Conservation (phyloP, 2,797 vertebrate genomes). For the Buceros bicornis region DNA sequence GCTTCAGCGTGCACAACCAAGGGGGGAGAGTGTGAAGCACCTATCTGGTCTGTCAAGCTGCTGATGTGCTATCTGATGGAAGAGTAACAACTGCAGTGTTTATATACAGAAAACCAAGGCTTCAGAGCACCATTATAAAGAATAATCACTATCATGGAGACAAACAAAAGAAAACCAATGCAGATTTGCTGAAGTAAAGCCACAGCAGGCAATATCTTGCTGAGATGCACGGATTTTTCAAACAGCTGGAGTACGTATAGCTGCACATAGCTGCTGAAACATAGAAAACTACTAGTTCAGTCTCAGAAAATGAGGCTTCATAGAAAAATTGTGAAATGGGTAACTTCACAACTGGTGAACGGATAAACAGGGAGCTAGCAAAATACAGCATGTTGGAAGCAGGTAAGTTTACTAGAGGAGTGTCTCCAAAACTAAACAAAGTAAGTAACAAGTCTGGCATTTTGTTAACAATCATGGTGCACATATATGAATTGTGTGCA, state of each 20-base stretch:
- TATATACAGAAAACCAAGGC: neutral
- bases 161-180: neutral
- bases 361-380: neutral
- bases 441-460: neutral
- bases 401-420: neutral
- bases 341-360: neutral
- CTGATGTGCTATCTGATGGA: neutral
- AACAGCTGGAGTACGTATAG: neutral
- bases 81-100: neutral
- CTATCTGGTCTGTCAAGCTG: neutral
- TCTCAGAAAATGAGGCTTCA: neutral
- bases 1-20: neutral
- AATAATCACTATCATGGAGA: neutral
- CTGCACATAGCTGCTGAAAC: fast-evolving
- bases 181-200: neutral
- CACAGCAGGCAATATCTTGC: neutral
- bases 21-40: neutral
- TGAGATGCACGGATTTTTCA: neutral
- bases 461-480: neutral
- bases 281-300: neutral
- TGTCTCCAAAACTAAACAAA: neutral
- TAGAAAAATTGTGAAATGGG: neutral
- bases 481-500: no score
- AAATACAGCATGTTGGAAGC: neutral
- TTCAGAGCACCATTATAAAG: neutral